Evolutionary conservation across 2,113 vertebrate species (phyloP), one percentile per base, ranked within the genome.

Genomic region (Zosterops borbonicus): DNA sequence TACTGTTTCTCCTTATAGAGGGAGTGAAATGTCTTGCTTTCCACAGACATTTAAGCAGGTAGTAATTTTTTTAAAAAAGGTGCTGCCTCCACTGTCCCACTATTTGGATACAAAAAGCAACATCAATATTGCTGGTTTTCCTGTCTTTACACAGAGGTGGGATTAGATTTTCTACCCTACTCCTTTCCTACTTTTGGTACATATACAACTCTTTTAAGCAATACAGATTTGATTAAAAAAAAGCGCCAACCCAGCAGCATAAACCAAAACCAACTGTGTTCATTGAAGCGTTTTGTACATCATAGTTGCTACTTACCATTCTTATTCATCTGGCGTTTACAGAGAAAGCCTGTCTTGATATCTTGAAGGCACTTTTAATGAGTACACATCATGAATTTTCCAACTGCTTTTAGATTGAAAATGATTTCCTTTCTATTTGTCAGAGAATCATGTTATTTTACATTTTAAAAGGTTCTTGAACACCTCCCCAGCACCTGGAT

Each of bases 351-450:
- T 70, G 63, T 59, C 93, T 94, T 86, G 71, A 55, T 96, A 75
- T 90, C 94, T 96, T 92, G 79, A 94, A 97, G 90, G 83, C 79
- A 86, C 60, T 92, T 96, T 91, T 96, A 96, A 96, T 91, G 85
- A 97, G 92, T 93, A 93, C 88, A 89, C 73, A 81, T 93, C 68
- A 78, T 75, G 85, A 91, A 89, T 97, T 96, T 93, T 90, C 90
- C 85, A 94, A 90, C 79, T 94, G 79, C 93, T 95, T 88, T 93
- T 86, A 78, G 60, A 81, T 8, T 92, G 83, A 56, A 95, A 92
- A 94, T 93, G 0, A 92, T 95, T 96, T 96, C 85, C 79, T 85
- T 95, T 86, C 88, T 94, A 83, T 94, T 96, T 94, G 64, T 81
- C 64, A 92, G 80, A 86, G 79, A 95, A 96, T 96, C 68, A 15